Conservation (phyloP, 2,797 vertebrate genomes). For the Semaprochilodus insignis region DNA sequence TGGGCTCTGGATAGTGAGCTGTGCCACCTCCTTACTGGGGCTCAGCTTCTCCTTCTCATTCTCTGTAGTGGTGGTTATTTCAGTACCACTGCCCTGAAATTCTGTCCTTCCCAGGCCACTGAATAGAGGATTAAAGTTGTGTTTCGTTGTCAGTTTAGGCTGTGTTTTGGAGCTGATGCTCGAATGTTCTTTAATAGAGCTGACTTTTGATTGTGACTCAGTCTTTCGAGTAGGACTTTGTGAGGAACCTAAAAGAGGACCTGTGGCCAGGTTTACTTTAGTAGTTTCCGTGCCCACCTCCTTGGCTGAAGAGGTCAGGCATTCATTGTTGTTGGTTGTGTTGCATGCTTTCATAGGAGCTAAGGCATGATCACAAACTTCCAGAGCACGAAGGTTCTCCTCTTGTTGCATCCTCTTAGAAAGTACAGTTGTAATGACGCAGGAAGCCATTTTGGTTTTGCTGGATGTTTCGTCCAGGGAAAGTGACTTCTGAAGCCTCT, state of each 20-base stretch:
- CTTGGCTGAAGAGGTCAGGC: conserved; percentile 28
- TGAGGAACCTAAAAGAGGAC: conserved; percentile 18
- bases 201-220: conserved; percentile 31
- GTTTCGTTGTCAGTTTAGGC: conserved; percentile 53
- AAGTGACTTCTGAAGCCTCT: conserved; percentile 82
- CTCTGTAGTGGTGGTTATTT: conserved; percentile 55
- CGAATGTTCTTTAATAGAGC: conserved; percentile 47
- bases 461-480: conserved; percentile 80
- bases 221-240: conserved; percentile 38
- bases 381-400: conserved; percentile 72
- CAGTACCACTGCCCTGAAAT: conserved; percentile 47
- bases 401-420: conserved; percentile 88
- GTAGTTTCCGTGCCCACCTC: conserved; percentile 39
- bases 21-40: conserved; percentile 37
- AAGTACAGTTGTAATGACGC: conserved; percentile 85
- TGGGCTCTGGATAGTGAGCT: conserved; percentile 44
- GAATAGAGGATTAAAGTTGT: conserved; percentile 50
- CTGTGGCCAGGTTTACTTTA: conserved; percentile 22
- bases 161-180: conserved; percentile 55
- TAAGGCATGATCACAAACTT: conserved; percentile 56
- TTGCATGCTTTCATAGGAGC: conserved; percentile 40
- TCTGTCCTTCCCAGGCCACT: conserved; percentile 25
- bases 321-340: conserved; percentile 22
- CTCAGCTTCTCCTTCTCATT: conserved; percentile 52
- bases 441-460: conserved; percentile 85